Evolutionary conservation across 2,797 vertebrate species (phyloP).

Genomic region (Xenops minutus): DNA sequence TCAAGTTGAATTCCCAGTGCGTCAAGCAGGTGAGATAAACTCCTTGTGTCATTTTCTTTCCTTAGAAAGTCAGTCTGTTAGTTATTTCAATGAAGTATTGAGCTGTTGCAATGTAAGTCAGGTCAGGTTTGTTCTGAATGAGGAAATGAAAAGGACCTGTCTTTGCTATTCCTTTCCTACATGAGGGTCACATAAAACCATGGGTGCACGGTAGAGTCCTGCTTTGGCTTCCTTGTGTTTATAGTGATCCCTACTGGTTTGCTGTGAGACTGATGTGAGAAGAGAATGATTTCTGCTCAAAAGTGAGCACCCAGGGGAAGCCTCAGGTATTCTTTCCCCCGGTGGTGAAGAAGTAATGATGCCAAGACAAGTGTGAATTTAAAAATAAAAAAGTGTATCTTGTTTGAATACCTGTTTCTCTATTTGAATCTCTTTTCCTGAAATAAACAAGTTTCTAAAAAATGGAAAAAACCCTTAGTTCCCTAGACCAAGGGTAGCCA

Average conservation of each 20-base stretch:
- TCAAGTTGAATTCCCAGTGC: conserved; percentile 96
- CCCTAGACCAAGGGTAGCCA: neutral
- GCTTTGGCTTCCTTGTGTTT: neutral
- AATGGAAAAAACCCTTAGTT: neutral
- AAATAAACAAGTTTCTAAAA: neutral
- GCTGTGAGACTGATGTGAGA: neutral
- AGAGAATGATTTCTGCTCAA: neutral
- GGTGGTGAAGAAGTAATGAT: neutral
- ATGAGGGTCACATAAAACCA: neutral
- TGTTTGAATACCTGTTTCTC: neutral
- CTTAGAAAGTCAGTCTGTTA: neutral
- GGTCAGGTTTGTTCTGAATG: neutral
- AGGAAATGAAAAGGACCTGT: neutral
- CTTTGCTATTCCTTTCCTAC: neutral
- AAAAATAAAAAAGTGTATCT: neutral
- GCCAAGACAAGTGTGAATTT: neutral
- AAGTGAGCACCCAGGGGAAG: neutral
- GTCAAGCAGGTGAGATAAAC: conserved; percentile 89
- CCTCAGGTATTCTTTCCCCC: neutral
- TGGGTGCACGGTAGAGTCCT: neutral
- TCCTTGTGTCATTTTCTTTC: neutral
- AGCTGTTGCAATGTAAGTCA: neutral
- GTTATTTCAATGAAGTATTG: neutral
- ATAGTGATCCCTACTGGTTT: conserved; percentile 8
- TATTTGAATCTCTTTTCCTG: neutral